Conservation (phyloP, 1,140 invertebrate species). For the Leptopilina clavipes region DNA sequence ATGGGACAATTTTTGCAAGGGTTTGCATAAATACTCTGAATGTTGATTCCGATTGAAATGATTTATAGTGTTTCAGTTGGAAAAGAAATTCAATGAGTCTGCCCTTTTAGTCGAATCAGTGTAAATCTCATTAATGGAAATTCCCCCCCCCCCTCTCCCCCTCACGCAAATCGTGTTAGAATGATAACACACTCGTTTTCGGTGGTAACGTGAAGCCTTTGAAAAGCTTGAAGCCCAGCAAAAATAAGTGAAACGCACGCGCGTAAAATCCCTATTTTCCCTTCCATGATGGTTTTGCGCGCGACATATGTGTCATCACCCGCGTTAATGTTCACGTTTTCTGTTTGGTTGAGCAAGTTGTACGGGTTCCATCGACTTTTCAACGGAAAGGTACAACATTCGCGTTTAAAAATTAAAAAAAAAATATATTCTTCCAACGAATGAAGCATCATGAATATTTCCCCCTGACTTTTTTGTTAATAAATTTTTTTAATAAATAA, state of each 20-base stretch:
- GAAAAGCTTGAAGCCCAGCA: conserved; percentile 11
- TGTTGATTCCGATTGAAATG: background rate
- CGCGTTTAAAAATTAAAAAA: background rate
- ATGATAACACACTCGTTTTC: conserved; percentile 12
- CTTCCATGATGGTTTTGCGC: conserved; percentile 7
- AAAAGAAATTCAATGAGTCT: background rate
- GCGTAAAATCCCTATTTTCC: conserved; percentile 9
- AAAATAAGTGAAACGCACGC: conserved; percentile 27
- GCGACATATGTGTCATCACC: conserved; percentile 26
- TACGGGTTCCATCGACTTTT: conserved; percentile 28
- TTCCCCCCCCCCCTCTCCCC: background rate
- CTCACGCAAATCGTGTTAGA: background rate
- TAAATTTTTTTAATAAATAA: no score
- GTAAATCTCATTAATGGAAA: conserved; percentile 15
- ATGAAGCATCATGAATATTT: no score
- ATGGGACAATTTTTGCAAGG: no score
- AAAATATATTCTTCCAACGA: background rate
- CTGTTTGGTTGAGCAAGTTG: conserved; percentile 19
- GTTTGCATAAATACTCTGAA: no score
- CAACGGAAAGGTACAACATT: background rate
- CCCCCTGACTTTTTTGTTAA: no score
- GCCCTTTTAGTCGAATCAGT: background rate
- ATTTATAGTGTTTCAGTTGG: background rate
- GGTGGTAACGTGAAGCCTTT: conserved; percentile 17
- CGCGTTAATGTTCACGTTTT: conserved; percentile 25